Evolutionary conservation across 2,797 vertebrate genomes (phyloP).

Genomic region (Crocidura indochinensis): DNA sequence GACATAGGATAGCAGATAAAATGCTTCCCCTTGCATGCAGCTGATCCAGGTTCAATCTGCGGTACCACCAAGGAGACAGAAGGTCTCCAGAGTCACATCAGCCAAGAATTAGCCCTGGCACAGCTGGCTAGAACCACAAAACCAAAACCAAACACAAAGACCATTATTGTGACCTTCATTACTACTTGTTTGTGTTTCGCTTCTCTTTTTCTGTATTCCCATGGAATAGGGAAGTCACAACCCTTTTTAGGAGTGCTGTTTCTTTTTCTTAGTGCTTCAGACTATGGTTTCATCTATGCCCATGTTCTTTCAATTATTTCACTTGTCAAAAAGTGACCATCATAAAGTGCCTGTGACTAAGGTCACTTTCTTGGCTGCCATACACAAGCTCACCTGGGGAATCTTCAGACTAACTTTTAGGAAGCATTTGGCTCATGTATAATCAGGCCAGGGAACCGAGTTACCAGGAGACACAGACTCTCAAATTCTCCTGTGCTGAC

Average conservation of each 20-base stretch:
- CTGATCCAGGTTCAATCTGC: too few relatives aligned
- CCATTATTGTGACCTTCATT: not conserved
- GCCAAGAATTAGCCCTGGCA: too few relatives aligned
- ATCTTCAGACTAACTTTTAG: not conserved
- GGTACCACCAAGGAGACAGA: too few relatives aligned
- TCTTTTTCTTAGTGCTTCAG: conserved; percentile 24
- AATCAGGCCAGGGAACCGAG: not conserved
- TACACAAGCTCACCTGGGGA: not conserved
- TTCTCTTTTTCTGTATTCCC: too few relatives aligned
- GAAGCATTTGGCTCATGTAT: not conserved
- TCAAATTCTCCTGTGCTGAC: not conserved
- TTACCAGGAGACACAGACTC: not conserved
- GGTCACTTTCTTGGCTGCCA: not conserved
- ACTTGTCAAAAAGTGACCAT: not conserved
- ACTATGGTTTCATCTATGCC: not conserved
- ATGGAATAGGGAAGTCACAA: too few relatives aligned
- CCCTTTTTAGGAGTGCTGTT: not conserved
- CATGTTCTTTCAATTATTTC: not conserved
- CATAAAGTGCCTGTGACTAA: not conserved
- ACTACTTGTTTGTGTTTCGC: not conserved
- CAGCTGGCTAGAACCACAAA: too few relatives aligned
- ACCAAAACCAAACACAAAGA: conserved; percentile 28
- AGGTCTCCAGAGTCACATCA: too few relatives aligned
- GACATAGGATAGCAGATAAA: too few relatives aligned
- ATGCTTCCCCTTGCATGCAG: too few relatives aligned